Conservation (phyloP, 2,888 invertebrate species). For the Macrophya annulata region DNA sequence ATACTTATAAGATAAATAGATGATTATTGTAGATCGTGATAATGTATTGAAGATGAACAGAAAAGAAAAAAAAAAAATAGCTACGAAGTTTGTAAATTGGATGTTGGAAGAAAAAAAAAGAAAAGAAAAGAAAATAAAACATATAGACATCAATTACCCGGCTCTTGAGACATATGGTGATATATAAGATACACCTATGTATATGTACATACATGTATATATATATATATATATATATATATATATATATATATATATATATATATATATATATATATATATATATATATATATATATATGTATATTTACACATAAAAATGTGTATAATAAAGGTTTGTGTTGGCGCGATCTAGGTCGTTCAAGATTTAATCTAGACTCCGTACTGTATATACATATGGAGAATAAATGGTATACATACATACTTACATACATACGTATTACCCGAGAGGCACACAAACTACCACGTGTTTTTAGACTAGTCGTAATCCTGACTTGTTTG, state of each 20-base stretch:
- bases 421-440: not conserved
- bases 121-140: not conserved
- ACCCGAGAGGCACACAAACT: not conserved
- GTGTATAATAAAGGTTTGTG: slow-evolving; percentile 16
- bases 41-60: not conserved
- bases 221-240: not conserved
- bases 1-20: not conserved
- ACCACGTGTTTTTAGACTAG: slow-evolving; percentile 22
- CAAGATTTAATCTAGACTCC: slow-evolving; percentile 59
- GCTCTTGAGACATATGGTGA: too few relatives aligned
- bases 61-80: not conserved
- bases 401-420: not conserved
- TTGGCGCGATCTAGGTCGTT: slow-evolving; percentile 59
- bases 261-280: not conserved
- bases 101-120: not conserved
- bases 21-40: not conserved
- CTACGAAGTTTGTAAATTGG: not conserved
- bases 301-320: not conserved
- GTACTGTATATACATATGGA: slow-evolving; percentile 21
- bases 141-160: not conserved
- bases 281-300: not conserved
- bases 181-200: not conserved
- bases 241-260: not conserved
- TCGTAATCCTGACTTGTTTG: not conserved
- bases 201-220: too few relatives aligned